These are phyloP conservation scores for Drosophila nigrodunni DNA, from an alignment of 1,140 invertebrate genomes.

Conservation along the genomic window DNA sequence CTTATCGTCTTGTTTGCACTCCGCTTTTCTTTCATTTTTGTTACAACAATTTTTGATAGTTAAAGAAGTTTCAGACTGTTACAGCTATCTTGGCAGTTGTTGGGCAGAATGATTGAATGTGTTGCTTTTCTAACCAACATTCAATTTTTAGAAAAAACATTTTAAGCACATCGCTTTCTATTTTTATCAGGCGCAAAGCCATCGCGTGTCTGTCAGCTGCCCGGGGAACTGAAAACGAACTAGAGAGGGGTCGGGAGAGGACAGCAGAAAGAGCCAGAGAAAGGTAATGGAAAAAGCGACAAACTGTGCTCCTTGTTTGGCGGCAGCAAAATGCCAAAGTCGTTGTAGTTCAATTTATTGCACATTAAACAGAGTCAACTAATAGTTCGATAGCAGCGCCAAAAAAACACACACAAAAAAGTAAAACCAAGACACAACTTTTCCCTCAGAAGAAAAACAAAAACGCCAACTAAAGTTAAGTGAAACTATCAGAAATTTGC, in stretches of 20 bases:
- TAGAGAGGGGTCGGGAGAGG: constrained; percentile 8
- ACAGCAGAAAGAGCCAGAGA: background rate
- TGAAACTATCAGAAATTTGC: constrained; percentile 49
- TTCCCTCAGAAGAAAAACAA: constrained; percentile 38
- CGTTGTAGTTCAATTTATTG: constrained; percentile 73
- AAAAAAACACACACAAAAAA: constrained; percentile 47
- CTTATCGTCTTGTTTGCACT: background rate
- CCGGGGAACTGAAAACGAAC: background rate
- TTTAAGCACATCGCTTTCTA: constrained; percentile 61
- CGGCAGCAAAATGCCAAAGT: constrained; percentile 38
- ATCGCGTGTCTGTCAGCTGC: constrained; percentile 64
- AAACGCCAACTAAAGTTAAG: constrained; percentile 27
- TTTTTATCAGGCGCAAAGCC: constrained; percentile 63
- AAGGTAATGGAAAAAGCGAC: background rate
- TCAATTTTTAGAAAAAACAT: constrained; percentile 76
- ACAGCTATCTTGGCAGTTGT: constrained; percentile 68
- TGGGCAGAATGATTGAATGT: constrained; percentile 73
- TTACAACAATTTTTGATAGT: constrained; percentile 44
- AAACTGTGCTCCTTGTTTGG: constrained; percentile 12
- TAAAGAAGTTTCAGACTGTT: constrained; percentile 21
- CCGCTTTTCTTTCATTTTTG: constrained; percentile 14
- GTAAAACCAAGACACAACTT: constrained; percentile 48
- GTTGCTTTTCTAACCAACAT: constrained; percentile 79
- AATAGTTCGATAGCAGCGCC: constrained; percentile 65
- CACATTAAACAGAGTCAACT: constrained; percentile 71